A percentile compares a stretch with the other conserved stretches of the same genome.
These are phyloP conservation scores for Unio pictorum DNA, from an alignment of 2,888 invertebrate species.

Conservation along the genomic window DNA sequence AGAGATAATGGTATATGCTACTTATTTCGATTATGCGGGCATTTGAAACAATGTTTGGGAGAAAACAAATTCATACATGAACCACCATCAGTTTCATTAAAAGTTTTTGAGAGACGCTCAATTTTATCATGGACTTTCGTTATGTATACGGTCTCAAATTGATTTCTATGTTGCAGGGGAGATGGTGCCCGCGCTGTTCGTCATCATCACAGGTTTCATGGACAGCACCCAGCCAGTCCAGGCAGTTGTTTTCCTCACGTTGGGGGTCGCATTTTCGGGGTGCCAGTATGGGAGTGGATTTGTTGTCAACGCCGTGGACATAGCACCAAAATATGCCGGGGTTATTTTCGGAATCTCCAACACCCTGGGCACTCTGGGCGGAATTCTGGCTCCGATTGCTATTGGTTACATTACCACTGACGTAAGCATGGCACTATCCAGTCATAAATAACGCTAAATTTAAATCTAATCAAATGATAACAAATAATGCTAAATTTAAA, in stretches of 20 bases:
- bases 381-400: conserved; percentile 60
- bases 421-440: conserved; percentile 23
- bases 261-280: conserved; percentile 56
- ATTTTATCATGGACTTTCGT: too few species aligned
- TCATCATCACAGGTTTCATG: conserved; percentile 52
- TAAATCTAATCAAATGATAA: too few species aligned
- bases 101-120: too few species aligned
- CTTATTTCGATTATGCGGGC: too few species aligned
- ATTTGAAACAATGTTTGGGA: too few species aligned
- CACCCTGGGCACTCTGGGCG: conserved; percentile 58
- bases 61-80: too few species aligned
- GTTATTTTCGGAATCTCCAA: conserved; percentile 63
- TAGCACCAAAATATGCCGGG: conserved; percentile 64
- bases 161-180: conserved; percentile 34
- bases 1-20: too few species aligned
- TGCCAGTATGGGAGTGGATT: conserved; percentile 57
- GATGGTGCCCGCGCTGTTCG: conserved; percentile 46
- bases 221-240: conserved; percentile 37
- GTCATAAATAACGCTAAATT: background rate
- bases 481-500: background rate
- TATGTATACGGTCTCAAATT: background rate
- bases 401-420: conserved; percentile 56
- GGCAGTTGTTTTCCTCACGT: conserved; percentile 51
- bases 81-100: too few species aligned
- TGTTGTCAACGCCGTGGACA: conserved; percentile 63